These are phyloP conservation scores for Periophthalmus modestus DNA, from an alignment of 2,113 vertebrate species.

Conservation along the genomic window DNA sequence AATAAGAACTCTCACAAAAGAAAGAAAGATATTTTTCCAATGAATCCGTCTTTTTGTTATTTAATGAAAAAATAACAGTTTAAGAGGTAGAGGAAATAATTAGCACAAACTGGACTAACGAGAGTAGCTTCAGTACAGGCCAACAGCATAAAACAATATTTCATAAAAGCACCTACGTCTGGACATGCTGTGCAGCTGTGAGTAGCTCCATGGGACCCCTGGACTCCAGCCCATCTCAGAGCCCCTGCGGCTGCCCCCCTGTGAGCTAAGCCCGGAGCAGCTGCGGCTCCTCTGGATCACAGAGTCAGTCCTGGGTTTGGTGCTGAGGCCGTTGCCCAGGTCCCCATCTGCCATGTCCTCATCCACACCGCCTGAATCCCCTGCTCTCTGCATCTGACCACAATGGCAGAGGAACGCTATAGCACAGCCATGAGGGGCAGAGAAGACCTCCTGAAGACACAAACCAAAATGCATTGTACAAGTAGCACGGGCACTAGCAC, in stretches of 20 bases:
- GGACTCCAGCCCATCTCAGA: constrained; percentile 37
- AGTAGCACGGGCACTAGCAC: too few relatives aligned
- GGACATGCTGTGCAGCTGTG: not conserved
- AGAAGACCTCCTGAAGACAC: not conserved
- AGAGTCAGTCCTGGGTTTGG: constrained; percentile 66
- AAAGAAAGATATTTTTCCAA: too few relatives aligned
- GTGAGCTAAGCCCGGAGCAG: constrained; percentile 5
- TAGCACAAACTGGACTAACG: not conserved
- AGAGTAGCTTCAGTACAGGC: not conserved
- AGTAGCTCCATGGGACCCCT: constrained; percentile 3
- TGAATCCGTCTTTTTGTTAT: too few relatives aligned
- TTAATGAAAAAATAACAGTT: too few relatives aligned
- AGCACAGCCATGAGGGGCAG: not conserved
- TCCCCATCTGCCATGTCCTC: constrained; percentile 88
- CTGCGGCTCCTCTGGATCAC: constrained; percentile 14
- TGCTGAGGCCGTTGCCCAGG: constrained; percentile 82
- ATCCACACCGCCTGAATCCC: constrained; percentile 49
- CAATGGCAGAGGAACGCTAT: not conserved
- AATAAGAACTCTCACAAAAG: too few relatives aligned
- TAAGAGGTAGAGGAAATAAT: too few relatives aligned
- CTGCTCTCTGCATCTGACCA: constrained; percentile 45
- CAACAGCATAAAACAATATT: not conserved
- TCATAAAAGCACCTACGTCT: not conserved
- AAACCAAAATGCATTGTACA: too few relatives aligned
- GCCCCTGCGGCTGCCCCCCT: constrained; percentile 34